These are phyloP conservation scores for Dryobotodes eremita DNA, from an alignment of 2,888 invertebrate genomes.

Conservation along the genomic window DNA sequence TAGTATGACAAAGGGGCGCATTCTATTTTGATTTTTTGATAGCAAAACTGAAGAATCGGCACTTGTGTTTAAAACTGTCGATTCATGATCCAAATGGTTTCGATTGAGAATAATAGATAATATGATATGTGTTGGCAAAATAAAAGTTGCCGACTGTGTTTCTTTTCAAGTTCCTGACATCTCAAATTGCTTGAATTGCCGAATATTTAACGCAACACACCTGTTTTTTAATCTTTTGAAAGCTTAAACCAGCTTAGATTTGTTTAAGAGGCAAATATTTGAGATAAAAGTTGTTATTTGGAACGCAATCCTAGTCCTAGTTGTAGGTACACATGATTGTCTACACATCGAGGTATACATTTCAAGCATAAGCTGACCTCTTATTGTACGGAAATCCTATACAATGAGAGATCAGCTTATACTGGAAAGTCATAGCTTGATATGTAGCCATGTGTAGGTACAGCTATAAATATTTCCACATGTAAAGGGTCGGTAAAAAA, in stretches of 20 bases:
- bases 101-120: conserved; percentile 74
- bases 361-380: too few species aligned
- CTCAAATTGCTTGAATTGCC: conserved; percentile 59
- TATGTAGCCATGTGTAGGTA: background rate
- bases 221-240: conserved; percentile 32
- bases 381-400: too few species aligned
- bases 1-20: conserved; percentile 78
- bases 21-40: conserved; percentile 87
- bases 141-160: conserved; percentile 69
- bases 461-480: conserved; percentile 65
- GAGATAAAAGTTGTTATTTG: conserved; percentile 29
- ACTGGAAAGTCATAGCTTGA: too few species aligned
- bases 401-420: too few species aligned
- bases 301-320: conserved; percentile 33
- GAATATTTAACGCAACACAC: conserved; percentile 51
- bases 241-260: background rate
- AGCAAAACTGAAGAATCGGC: conserved; percentile 80
- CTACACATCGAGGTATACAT: too few species aligned
- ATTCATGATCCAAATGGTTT: conserved; percentile 75
- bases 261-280: conserved; percentile 15
- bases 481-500: conserved; percentile 69
- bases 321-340: conserved; percentile 12
- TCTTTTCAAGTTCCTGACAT: conserved; percentile 57
- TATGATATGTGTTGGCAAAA: conserved; percentile 78
- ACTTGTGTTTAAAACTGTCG: conserved; percentile 80